Percentiles rank a stretch among this genome's conserved stretches.
Evolutionary conservation across 2,888 invertebrate species (phyloP).

Genomic region (Perdita meconis): DNA sequence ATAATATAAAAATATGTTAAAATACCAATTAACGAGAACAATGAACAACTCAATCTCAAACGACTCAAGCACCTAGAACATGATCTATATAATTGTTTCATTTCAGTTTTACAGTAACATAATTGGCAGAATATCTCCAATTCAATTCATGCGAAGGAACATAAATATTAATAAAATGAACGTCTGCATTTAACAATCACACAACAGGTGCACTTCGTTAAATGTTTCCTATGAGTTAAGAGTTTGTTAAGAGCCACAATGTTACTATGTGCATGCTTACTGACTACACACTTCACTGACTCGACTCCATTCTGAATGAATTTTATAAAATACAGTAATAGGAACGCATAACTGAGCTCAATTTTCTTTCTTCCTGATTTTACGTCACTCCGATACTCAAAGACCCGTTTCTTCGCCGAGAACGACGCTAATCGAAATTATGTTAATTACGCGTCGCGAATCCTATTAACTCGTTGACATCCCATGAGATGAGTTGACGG

Average conservation of each 20-base stretch:
- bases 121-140: no score
- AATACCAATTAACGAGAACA: no score
- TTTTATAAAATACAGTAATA: neutral
- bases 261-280: neutral
- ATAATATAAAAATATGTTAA: no score
- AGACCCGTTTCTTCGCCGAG: no score
- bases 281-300: neutral
- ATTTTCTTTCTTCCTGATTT: neutral
- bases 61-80: no score
- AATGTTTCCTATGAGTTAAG: neutral
- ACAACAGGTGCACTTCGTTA: neutral
- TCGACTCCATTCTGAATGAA: neutral
- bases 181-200: neutral
- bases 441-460: neutral
- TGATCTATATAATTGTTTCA: no score
- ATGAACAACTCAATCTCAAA: no score
- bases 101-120: no score
- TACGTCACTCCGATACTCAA: neutral
- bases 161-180: no score
- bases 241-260: neutral
- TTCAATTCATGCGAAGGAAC: no score
- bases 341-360: neutral
- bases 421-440: slow-evolving; percentile 11
- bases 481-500: slow-evolving; percentile 16
- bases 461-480: slow-evolving; percentile 3